Evolutionary conservation across 1,140 invertebrate genomes (phyloP).

Genomic region (Ectropis grisescens): DNA sequence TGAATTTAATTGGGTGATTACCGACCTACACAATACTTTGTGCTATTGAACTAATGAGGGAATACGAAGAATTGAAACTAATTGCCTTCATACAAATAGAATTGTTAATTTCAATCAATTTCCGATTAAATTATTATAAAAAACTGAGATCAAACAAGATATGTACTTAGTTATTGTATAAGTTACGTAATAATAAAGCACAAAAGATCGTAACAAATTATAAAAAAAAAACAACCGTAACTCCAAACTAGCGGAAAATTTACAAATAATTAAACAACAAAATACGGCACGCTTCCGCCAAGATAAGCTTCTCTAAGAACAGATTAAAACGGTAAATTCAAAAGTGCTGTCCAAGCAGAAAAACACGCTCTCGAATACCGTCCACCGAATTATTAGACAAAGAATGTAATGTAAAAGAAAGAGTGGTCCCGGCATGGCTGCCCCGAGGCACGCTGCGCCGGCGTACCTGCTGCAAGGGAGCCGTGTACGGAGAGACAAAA

Average conservation of each 20-base stretch:
- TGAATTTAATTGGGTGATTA: too few species aligned
- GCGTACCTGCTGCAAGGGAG: conserved; percentile 48
- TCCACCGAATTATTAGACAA: conserved; percentile 41
- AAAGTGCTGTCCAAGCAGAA: conserved; percentile 23
- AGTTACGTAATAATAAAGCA: too few species aligned
- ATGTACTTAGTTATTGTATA: too few species aligned
- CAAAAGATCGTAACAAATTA: too few species aligned
- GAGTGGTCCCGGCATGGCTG: conserved; percentile 26
- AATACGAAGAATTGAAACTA: too few species aligned
- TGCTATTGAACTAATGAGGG: too few species aligned
- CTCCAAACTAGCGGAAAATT: conserved; percentile 5
- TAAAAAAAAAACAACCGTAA: too few species aligned
- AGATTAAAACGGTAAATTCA: conserved; percentile 47
- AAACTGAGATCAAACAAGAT: too few species aligned
- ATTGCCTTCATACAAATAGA: too few species aligned
- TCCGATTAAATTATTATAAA: too few species aligned
- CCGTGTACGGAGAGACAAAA: conserved; percentile 64
- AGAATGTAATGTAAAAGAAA: conserved; percentile 20
- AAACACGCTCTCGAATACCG: conserved; percentile 33
- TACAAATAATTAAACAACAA: conserved; percentile 25
- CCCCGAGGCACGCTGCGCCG: conserved; percentile 37
- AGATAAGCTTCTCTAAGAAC: conserved; percentile 22
- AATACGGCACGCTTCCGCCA: conserved; percentile 21
- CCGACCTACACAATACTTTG: too few species aligned
- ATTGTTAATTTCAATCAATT: too few species aligned